These are phyloP conservation scores for Cryptus armator DNA, from an alignment of 2,888 invertebrate species.

Conservation along the genomic window DNA sequence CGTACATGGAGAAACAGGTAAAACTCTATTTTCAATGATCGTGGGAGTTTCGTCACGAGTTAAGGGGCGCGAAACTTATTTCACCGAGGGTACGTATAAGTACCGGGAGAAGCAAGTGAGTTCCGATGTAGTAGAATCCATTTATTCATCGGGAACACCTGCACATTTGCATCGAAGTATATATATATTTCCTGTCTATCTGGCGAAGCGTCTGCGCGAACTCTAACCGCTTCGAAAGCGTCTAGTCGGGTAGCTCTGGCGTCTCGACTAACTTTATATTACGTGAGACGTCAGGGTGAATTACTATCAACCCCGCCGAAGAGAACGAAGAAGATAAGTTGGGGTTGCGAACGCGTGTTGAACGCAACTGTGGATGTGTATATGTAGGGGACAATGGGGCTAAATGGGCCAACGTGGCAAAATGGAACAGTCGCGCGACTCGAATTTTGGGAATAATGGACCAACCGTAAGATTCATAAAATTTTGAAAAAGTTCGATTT, in stretches of 20 bases:
- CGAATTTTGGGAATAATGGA: no score
- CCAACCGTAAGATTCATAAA: no score
- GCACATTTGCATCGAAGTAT: constrained; percentile 63
- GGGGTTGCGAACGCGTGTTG: neutral
- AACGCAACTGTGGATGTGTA: constrained; percentile 24
- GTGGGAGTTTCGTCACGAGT: constrained; percentile 26
- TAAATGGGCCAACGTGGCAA: no score
- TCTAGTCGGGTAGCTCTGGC: constrained; percentile 8
- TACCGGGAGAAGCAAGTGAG: constrained; percentile 44
- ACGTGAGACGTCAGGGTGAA: constrained; percentile 49
- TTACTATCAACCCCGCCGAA: constrained; percentile 46
- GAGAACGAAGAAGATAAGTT: constrained; percentile 32
- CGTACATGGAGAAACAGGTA: neutral
- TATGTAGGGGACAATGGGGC: no score
- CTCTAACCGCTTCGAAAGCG: constrained; percentile 13
- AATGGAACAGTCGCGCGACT: no score
- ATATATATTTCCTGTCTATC: neutral
- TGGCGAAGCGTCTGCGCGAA: neutral
- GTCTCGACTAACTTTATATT: constrained; percentile 41
- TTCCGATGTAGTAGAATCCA: constrained; percentile 55
- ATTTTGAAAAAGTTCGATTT: no score
- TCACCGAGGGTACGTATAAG: neutral
- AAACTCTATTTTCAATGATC: constrained; percentile 5
- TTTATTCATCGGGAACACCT: constrained; percentile 68
- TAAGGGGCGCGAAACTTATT: neutral